Evolutionary conservation across 2,113 vertebrate species (phyloP), one percentile per base, ranked within the genome.

Genomic region (Thalassoma bifasciatum): DNA sequence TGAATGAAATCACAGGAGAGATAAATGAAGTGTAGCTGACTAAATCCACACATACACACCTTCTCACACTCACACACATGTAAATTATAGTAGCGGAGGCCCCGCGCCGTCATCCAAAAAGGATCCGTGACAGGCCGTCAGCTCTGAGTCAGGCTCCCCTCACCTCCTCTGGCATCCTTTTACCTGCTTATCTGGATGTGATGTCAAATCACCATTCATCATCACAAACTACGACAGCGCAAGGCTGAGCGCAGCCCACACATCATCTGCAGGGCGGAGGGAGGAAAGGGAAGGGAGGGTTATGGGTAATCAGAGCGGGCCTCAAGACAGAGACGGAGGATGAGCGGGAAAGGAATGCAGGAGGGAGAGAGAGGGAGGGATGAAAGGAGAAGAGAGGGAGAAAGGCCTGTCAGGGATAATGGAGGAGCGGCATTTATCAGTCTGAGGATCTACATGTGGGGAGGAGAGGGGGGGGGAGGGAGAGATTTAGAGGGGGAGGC

Each of bases 381-480:
- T 74, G 78, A 70, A 84, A 78, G 56, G 82, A 38, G 30, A 58
- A 50, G 71, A 61, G 66, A 76, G 61, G 56, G 76, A 79, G 9
- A 85, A 82, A 86, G 75, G 42, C 50, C 77, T 89, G 89, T 84
- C 86, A 63, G 78, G 76, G 69, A 83, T 90, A 88, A 91, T 84
- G 83, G 90, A 91, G 81, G 52, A 82, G 79, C 69, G n/a, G 74
- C 66, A 81, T 91, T 90, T 86, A 90, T 90, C 89, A 87, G 77
- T 63, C 81, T 83, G n/a, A 71, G 75, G 75, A 88, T 89, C 84
- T 79, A 26, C 50, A 64, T 71, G 60, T 75, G 85, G 72, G 81
- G 80, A 64, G 66, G 68, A 47, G 62, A 46, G 59, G 72, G 10
- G 9, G 9, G 34, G 34, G 73, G 69, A 34, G 60, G 58, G 30